These are phyloP conservation scores for Cryptosula pallasiana DNA, from an alignment of 2,888 invertebrate genomes.

Conservation along the genomic window DNA sequence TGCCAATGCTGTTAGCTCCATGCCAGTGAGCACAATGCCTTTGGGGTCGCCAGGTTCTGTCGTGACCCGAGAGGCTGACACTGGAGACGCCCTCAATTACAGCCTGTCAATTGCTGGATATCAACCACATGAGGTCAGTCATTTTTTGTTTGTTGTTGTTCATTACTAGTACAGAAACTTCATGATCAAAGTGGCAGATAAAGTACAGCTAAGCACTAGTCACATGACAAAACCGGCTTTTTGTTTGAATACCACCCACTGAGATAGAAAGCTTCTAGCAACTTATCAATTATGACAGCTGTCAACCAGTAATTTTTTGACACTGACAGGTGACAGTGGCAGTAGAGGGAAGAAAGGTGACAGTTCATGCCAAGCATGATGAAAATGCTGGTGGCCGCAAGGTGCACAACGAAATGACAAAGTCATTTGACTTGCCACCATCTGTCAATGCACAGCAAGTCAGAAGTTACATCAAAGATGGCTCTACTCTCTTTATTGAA, in stretches of 20 bases:
- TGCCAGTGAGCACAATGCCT: neutral
- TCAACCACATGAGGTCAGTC: slow-evolving; percentile 7
- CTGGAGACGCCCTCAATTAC: slow-evolving; percentile 23
- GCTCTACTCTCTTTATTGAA: slow-evolving; percentile 13
- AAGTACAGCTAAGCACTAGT: too few species aligned
- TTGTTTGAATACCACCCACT: too few species aligned
- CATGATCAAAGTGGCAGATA: too few species aligned
- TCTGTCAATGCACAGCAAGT: slow-evolving; percentile 3
- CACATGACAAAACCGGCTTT: too few species aligned
- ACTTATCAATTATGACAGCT: neutral
- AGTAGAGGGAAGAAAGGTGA: slow-evolving; percentile 15
- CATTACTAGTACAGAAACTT: too few species aligned
- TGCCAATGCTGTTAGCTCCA: slow-evolving; percentile 14
- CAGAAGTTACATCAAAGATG: slow-evolving; percentile 24
- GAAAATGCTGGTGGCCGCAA: slow-evolving; percentile 20
- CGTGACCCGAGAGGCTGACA: neutral
- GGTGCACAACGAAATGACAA: slow-evolving; percentile 24
- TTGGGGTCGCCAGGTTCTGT: neutral
- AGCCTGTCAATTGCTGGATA: slow-evolving; percentile 21
- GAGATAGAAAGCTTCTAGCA: neutral
- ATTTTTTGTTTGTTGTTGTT: neutral
- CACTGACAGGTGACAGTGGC: slow-evolving; percentile 1
- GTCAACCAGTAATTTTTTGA: neutral
- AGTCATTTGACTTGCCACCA: slow-evolving; percentile 23
- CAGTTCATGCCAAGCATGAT: slow-evolving; percentile 20